A percentile compares a stretch with the other conserved stretches of the same genome.
These are phyloP conservation scores for Thalassarche chlororhynchos DNA, from an alignment of 2,113 vertebrate genomes.

Conservation along the genomic window DNA sequence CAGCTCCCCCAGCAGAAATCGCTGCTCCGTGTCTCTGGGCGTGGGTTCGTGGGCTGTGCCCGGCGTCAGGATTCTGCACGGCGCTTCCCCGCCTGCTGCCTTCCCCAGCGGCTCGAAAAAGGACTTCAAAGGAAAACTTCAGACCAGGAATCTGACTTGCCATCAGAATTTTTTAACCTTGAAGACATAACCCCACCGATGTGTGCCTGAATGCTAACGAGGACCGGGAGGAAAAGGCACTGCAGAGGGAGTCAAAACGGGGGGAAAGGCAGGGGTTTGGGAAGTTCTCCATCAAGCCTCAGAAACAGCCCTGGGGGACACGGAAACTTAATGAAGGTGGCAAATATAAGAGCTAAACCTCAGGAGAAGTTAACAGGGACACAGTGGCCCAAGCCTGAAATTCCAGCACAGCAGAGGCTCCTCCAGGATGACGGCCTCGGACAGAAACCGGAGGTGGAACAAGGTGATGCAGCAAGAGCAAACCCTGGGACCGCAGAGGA, in stretches of 20 bases:
- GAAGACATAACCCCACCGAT: constrained; percentile 32
- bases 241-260: not conserved
- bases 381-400: not conserved
- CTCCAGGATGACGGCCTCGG: not conserved
- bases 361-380: not conserved
- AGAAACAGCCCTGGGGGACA: not conserved
- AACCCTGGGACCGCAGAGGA: not conserved
- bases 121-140: constrained; percentile 63
- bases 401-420: not conserved
- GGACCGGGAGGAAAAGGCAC: not conserved
- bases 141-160: constrained; percentile 42
- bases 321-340: not conserved
- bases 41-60: not conserved
- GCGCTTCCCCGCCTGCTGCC: not conserved
- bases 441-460: not conserved
- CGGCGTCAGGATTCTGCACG: not conserved
- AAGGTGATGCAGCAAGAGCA: not conserved
- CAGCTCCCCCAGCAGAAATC: not conserved
- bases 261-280: not conserved
- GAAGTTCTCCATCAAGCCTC: not conserved
- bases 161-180: constrained; percentile 57
- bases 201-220: constrained; percentile 38
- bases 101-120: constrained; percentile 30
- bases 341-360: not conserved
- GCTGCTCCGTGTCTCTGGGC: not conserved